Percentiles rank a stretch among this genome's conserved stretches.
These are phyloP conservation scores for Corythaeola cristata DNA, from an alignment of 2,113 vertebrate species.

Conservation along the genomic window DNA sequence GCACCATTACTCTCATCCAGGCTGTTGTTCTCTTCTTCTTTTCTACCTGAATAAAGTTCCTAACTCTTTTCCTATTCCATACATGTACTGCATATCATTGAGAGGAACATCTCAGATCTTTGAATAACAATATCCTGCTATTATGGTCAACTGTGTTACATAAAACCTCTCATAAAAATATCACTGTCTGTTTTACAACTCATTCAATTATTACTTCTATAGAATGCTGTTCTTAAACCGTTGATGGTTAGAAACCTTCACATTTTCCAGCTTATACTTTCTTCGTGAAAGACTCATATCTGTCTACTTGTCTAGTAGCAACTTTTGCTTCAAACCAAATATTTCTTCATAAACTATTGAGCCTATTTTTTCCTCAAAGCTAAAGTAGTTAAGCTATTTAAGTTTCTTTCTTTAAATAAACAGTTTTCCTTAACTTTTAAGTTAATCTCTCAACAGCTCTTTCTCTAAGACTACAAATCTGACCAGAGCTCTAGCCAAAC, in stretches of 20 bases:
- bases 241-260: background rate
- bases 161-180: background rate
- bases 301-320: background rate
- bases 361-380: background rate
- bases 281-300: background rate
- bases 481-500: background rate
- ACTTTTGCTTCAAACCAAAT: background rate
- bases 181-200: background rate
- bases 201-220: background rate
- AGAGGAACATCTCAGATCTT: background rate
- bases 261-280: background rate
- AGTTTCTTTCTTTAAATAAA: background rate
- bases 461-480: background rate
- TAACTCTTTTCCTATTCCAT: background rate
- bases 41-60: background rate
- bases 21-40: background rate
- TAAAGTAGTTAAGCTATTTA: background rate
- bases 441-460: background rate
- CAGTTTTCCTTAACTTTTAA: background rate
- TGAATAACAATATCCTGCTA: background rate
- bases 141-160: background rate
- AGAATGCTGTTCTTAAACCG: background rate
- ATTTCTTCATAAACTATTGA: background rate
- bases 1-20: background rate
- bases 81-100: background rate